These are phyloP conservation scores for Ricordea florida DNA, from an alignment of 92 coral and sea anemone genomes.

Conservation along the genomic window DNA sequence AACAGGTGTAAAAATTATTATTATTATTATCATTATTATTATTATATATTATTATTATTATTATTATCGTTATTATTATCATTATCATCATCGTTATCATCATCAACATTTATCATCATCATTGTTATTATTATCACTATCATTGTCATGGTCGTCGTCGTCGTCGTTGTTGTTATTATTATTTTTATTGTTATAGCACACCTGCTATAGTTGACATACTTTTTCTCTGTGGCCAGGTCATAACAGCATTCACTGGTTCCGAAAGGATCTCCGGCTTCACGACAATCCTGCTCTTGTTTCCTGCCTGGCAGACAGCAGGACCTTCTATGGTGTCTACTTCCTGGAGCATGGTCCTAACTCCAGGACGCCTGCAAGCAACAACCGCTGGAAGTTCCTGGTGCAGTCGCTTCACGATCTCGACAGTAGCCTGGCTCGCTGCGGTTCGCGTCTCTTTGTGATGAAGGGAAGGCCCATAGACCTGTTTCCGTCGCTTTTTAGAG, in stretches of 20 bases:
- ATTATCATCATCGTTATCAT: too few species aligned
- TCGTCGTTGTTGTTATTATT: background rate
- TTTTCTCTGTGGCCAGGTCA: conserved; percentile 14
- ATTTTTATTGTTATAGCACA: background rate
- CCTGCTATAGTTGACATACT: background rate
- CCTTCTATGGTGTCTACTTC: conserved; percentile 82
- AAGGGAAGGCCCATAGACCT: conserved; percentile 57
- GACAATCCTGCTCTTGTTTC: conserved; percentile 82
- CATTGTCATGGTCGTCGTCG: too few species aligned
- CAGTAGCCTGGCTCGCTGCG: conserved; percentile 53
- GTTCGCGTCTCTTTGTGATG: conserved; percentile 68
- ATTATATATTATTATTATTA: too few species aligned
- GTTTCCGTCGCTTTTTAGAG: conserved; percentile 50
- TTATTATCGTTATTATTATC: too few species aligned
- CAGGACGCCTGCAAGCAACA: conserved; percentile 38
- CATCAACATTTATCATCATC: too few species aligned
- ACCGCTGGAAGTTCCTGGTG: conserved; percentile 67
- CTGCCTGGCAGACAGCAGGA: conserved; percentile 59
- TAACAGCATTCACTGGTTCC: conserved; percentile 84
- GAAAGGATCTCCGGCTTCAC: conserved; percentile 85
- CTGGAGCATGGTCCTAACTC: conserved; percentile 54
- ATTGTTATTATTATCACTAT: too few species aligned
- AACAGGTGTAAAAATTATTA: too few species aligned
- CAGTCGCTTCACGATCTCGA: conserved; percentile 83
- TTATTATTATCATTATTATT: too few species aligned